These are phyloP conservation scores for Sebastes reedi DNA, from an alignment of 2,797 vertebrate genomes.

Conservation along the genomic window DNA sequence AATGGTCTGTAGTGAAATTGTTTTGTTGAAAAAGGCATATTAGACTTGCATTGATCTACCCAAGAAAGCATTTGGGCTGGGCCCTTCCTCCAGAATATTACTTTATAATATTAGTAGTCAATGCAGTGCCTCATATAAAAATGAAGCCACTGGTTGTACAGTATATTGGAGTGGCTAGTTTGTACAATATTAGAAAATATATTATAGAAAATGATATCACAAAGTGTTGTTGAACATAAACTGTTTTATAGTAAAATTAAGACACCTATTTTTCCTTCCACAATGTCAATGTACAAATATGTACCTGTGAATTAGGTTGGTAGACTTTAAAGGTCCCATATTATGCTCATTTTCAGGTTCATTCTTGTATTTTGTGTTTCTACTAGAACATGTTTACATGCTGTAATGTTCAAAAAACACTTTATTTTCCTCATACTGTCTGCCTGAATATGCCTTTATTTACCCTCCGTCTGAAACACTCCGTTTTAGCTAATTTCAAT, in stretches of 20 bases:
- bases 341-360: too few relatives aligned
- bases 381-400: too few relatives aligned
- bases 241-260: constrained; percentile 50
- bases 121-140: not conserved
- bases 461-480: too few relatives aligned
- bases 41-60: not conserved
- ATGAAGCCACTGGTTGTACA: constrained; percentile 45
- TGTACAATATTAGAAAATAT: constrained; percentile 28
- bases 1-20: not conserved
- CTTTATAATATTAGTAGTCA: not conserved
- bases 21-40: not conserved
- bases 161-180: constrained; percentile 24
- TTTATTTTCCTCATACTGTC: too few relatives aligned
- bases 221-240: constrained; percentile 26
- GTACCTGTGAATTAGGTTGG: not conserved
- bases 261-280: not conserved
- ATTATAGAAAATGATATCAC: not conserved
- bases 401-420: too few relatives aligned
- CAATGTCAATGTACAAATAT: not conserved
- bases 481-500: too few relatives aligned
- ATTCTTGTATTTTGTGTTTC: too few relatives aligned
- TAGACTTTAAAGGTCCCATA: not conserved
- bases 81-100: constrained; percentile 3
- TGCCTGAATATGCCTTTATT: too few relatives aligned
- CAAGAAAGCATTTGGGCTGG: not conserved